A percentile compares a stretch with the other conserved stretches of the same genome.
These are phyloP conservation scores for Heliothis virescens DNA, from an alignment of 1,140 invertebrate genomes.

Conservation along the genomic window DNA sequence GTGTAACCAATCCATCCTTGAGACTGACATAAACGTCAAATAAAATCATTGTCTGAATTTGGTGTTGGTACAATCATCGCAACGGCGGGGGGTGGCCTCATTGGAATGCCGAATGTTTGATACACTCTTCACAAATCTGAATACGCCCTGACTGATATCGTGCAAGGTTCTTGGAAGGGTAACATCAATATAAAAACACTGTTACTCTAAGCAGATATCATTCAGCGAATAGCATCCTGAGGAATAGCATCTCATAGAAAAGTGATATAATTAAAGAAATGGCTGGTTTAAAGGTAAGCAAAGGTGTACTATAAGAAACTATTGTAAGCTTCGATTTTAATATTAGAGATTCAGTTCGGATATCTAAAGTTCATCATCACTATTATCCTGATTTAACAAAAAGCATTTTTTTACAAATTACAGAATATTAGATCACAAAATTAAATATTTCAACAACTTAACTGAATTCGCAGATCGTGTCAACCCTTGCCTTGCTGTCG, in stretches of 20 bases:
- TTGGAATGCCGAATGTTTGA: constrained; percentile 52
- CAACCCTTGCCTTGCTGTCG: constrained; percentile 48
- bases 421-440: background rate
- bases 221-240: constrained; percentile 49
- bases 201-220: constrained; percentile 52
- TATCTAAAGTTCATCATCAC: too few species aligned
- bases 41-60: constrained; percentile 48
- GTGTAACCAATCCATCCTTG: constrained; percentile 27
- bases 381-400: background rate
- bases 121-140: constrained; percentile 48
- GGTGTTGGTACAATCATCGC: constrained; percentile 49
- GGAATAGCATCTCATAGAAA: constrained; percentile 27
- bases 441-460: too few species aligned
- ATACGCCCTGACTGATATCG: constrained; percentile 54
- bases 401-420: background rate
- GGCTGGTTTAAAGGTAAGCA: constrained; percentile 52
- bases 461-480: constrained; percentile 38
- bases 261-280: constrained; percentile 30
- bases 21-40: constrained; percentile 46
- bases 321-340: background rate
- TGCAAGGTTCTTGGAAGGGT: constrained; percentile 55
- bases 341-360: too few species aligned
- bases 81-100: constrained; percentile 55
- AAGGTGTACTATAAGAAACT: background rate
- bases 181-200: constrained; percentile 58